Evolutionary conservation across 2,888 invertebrate species (phyloP), one percentile per base, ranked within the genome.

Genomic region (Ornithoptera alexandrae): DNA sequence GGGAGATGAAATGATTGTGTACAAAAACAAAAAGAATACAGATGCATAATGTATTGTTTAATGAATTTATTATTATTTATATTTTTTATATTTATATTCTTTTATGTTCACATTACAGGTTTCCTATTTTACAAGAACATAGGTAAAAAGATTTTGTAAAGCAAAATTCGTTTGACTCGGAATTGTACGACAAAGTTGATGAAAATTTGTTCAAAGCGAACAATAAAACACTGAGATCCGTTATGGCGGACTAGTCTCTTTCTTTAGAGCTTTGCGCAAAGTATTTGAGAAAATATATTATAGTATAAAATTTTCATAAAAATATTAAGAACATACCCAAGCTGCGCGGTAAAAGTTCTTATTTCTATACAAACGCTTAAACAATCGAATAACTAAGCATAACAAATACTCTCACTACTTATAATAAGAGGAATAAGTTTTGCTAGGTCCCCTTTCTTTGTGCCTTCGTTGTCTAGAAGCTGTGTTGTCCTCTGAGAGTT

Each of bases 391-490:
- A 60, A 60, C 22, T 30, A 20, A 22, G 3, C 63, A 50, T 18
- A 53, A 53, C 24, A 63, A 63, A 24, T 30, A 15, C 7, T 24
- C 3, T 3, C 15, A 30, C 30, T 30, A 50, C 46, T 66, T 50
- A 50, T 46, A 5, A 10, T 15, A 18, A n/a, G 50, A 42, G 24
- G 12, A 3, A 65, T 66, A 67, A 61, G 20, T 39, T 66, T 36
- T 53, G 20, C 53, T 36, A 67, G 3, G 36, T 67, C 36, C 20
- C n/a, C 20, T 53, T 53, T 53, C 67, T 56, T 50, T 67, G 36
- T 50, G 17, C 17, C 24, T 74, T 71, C 78, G 68, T 74, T 74
- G 62, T 62, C 57, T 62, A 57, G 62, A 24, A 46, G 39, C 58
- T 36, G 61, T 36, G 39, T 62, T 20, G 24, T 62, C 24, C 56